Conservation (phyloP, 2,888 invertebrate genomes). For the Drosophila colorata region DNA sequence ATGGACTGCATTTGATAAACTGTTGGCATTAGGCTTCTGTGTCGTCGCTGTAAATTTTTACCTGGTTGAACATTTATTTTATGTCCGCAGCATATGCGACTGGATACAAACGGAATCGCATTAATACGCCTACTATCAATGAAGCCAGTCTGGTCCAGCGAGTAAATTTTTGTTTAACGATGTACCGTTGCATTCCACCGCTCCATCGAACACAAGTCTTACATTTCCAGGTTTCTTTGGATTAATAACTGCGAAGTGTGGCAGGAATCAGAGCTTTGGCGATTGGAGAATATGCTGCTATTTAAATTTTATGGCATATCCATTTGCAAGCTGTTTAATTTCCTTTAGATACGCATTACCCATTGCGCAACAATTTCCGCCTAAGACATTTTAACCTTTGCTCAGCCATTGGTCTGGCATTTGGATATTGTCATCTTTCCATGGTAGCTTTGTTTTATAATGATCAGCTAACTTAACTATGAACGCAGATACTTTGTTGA, state of each 20-base stretch:
- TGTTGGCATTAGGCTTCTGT: not conserved
- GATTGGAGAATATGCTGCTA: not conserved
- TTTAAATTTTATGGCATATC: too few relatives aligned
- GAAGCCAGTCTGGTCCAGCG: not conserved
- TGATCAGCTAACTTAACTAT: too few relatives aligned
- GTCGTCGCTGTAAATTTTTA: not conserved
- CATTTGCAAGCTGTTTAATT: slow-evolving; percentile 1
- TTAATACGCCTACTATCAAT: not conserved
- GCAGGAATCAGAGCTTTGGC: not conserved
- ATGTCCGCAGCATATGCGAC: too few relatives aligned
- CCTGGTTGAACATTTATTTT: not conserved
- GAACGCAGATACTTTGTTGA: too few relatives aligned
- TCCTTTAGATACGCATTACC: too few relatives aligned
- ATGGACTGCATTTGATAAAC: too few relatives aligned
- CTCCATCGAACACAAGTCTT: too few relatives aligned
- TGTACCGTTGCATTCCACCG: too few relatives aligned
- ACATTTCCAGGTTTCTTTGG: too few relatives aligned
- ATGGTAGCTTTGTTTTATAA: too few relatives aligned
- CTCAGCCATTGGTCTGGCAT: slow-evolving; percentile 4
- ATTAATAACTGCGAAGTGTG: too few relatives aligned
- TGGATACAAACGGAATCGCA: not conserved
- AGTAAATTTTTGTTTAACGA: not conserved
- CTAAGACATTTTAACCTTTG: too few relatives aligned
- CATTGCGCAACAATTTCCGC: not conserved
- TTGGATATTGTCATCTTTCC: not conserved